Evolutionary conservation across 2,113 vertebrate species (phyloP).

Genomic region (Uropsilus gracilis): DNA sequence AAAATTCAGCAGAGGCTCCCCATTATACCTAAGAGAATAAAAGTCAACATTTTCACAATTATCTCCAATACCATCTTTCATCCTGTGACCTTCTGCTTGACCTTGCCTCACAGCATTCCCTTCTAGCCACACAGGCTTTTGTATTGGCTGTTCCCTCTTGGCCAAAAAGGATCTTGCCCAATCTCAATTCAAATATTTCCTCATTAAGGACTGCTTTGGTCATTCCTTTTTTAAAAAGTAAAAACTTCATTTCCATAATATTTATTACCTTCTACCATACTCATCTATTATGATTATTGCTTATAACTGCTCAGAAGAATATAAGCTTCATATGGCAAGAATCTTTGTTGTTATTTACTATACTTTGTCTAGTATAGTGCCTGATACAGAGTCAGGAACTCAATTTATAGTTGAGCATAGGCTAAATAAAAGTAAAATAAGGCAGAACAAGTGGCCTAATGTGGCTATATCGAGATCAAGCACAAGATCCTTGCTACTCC

Average conservation of each 20-base stretch:
- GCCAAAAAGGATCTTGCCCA: not conserved
- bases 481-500: not conserved
- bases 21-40: not conserved
- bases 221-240: not conserved
- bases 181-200: not conserved
- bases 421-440: slow-evolving; percentile 22
- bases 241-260: not conserved
- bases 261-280: not conserved
- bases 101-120: not conserved
- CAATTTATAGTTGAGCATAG: not conserved
- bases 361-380: not conserved
- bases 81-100: not conserved
- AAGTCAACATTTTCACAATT: not conserved
- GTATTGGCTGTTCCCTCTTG: not conserved
- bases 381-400: not conserved
- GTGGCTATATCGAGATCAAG: not conserved
- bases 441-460: not conserved
- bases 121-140: not conserved
- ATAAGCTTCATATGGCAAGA: not conserved
- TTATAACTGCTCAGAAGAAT: not conserved
- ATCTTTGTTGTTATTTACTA: not conserved
- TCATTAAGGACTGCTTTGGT: not conserved
- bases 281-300: not conserved
- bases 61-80: not conserved
- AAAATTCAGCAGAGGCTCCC: not conserved